Conservation (phyloP, 2,888 invertebrate genomes). For the Axea sp. region DNA sequence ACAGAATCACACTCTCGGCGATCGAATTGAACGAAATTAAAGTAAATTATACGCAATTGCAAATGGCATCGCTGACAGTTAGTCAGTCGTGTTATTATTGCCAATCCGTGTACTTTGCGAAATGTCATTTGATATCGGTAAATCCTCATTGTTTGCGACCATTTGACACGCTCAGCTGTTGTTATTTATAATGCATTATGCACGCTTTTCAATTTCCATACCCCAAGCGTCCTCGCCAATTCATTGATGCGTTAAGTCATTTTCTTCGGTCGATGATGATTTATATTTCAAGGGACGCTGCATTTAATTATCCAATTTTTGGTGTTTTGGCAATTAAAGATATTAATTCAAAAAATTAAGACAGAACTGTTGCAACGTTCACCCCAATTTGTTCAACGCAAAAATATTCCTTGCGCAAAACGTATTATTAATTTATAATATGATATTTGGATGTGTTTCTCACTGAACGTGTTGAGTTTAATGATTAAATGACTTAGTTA, state of each 20-base stretch:
- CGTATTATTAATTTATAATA: no score
- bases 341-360: no score
- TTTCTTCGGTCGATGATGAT: conserved; percentile 15
- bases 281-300: conserved; percentile 12
- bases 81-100: conserved; percentile 40
- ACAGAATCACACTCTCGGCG: conserved; percentile 37
- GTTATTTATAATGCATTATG: conserved; percentile 37
- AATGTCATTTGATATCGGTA: conserved; percentile 29
- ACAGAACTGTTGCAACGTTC: no score
- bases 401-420: no score
- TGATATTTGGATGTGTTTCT: no score
- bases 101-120: conserved; percentile 36
- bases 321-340: no score
- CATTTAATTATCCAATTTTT: no score
- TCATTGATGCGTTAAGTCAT: conserved; percentile 9
- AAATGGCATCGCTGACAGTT: conserved; percentile 40
- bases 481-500: no score
- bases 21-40: conserved; percentile 41
- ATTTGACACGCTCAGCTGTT: conserved; percentile 26
- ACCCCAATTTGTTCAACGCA: no score
- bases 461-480: no score
- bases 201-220: conserved; percentile 23
- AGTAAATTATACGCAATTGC: conserved; percentile 45
- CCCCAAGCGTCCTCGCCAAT: not conserved
- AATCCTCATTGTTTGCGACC: conserved; percentile 28